A percentile compares a stretch with the other conserved stretches of the same genome.
Conservation (phyloP, 2,797 vertebrate species). For the Tympanoctomys barrerae region DNA sequence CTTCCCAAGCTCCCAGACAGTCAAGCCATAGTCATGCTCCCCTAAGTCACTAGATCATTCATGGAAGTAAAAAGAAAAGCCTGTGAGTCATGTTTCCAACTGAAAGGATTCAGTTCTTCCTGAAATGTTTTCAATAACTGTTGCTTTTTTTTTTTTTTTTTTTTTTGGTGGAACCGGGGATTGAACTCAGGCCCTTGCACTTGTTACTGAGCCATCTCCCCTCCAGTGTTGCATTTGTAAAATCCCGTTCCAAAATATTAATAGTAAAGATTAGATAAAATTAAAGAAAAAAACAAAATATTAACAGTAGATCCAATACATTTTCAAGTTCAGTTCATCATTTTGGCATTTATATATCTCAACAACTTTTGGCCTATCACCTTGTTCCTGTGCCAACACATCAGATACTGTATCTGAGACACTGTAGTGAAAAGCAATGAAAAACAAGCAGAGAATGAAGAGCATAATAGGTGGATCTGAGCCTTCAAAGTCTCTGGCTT, state of each 20-base stretch:
- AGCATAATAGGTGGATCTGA: background rate
- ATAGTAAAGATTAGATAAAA: background rate
- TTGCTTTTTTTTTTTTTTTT: background rate
- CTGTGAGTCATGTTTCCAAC: conserved; percentile 6
- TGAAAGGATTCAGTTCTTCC: background rate
- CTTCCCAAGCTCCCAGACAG: conserved; percentile 63
- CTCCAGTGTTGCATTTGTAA: background rate
- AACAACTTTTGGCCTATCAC: background rate
- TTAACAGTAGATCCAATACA: conserved; percentile 35
- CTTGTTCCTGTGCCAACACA: background rate
- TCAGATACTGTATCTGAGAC: background rate
- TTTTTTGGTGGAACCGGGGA: too few relatives aligned
- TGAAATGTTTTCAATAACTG: background rate
- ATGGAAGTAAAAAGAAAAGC: background rate
- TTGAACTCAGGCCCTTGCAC: too few relatives aligned
- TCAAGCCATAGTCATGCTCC: background rate
- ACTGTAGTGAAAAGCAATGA: conserved; percentile 38
- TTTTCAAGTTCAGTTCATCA: conserved; percentile 33
- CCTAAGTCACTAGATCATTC: background rate
- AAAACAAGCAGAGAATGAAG: background rate
- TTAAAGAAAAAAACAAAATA: too few relatives aligned
- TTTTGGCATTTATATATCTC: background rate
- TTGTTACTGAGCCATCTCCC: too few relatives aligned
- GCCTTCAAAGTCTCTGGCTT: background rate
- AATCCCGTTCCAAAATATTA: conserved; percentile 40